Conservation (phyloP, 2,113 vertebrate genomes). For the Neolamprologus hecqui region DNA sequence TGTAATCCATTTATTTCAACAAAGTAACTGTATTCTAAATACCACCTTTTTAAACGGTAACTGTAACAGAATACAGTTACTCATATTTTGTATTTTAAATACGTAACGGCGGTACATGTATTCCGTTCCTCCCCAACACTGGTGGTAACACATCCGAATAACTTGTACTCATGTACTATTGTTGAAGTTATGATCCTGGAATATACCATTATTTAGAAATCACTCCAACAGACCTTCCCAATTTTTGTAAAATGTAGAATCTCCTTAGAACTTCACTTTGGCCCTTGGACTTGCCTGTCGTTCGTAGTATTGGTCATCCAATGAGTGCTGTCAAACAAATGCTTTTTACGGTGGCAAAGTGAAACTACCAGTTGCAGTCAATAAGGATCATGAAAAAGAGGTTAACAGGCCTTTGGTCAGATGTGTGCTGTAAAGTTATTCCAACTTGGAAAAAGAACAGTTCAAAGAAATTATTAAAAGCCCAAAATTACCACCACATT, state of each 20-base stretch:
- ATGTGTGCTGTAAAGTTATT: neutral
- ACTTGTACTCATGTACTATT: neutral
- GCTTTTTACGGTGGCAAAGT: neutral
- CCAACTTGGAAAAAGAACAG: neutral
- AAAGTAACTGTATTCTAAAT: too few relatives aligned
- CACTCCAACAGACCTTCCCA: neutral
- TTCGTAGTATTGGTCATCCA: neutral
- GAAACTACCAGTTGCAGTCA: neutral
- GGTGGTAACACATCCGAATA: neutral
- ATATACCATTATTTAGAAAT: neutral
- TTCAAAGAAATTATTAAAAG: neutral
- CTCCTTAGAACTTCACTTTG: neutral
- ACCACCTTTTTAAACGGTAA: too few relatives aligned
- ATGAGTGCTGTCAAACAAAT: neutral
- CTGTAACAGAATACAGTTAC: too few relatives aligned
- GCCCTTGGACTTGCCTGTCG: neutral
- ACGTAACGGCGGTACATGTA: too few relatives aligned
- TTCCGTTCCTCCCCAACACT: too few relatives aligned
- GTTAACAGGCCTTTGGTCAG: neutral
- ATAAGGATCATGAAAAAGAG: neutral
- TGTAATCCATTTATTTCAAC: too few relatives aligned
- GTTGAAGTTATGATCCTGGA: neutral
- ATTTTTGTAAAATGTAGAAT: neutral
- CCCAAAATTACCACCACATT: neutral
- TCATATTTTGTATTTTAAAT: too few relatives aligned